phyloP scores from a whole-genome alignment of 1,140 invertebrate species.

The Zaprionus ghesquierei region DNA sequence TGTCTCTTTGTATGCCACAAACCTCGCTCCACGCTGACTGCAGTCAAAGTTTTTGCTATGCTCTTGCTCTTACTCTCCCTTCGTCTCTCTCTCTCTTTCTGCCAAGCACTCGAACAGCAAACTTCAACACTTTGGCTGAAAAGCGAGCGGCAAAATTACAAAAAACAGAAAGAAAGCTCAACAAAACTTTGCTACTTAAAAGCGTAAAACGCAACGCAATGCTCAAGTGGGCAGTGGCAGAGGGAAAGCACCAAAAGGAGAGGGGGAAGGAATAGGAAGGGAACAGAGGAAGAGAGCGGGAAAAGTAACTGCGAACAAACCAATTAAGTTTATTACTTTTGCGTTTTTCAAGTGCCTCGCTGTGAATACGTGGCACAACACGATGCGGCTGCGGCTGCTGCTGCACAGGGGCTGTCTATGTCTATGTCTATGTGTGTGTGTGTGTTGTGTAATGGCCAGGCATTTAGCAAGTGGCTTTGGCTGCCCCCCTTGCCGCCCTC shows the following conservation, averaged over 20 bases:
- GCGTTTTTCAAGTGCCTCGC: slow-evolving; percentile 74
- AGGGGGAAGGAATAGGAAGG: background rate
- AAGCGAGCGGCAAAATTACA: slow-evolving; percentile 54
- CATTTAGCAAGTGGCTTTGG: slow-evolving; percentile 61
- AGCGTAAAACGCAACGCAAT: slow-evolving; percentile 79
- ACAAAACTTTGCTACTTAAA: slow-evolving; percentile 78
- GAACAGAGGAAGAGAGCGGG: slow-evolving; percentile 16
- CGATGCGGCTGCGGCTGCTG: no score
- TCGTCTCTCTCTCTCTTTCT: background rate
- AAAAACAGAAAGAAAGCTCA: slow-evolving; percentile 28
- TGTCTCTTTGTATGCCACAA: background rate
- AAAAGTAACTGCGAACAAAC: slow-evolving; percentile 80
- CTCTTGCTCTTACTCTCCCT: background rate
- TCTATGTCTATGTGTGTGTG: slow-evolving; percentile 30
- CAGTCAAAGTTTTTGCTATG: background rate
- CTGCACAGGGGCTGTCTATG: no score
- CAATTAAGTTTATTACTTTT: slow-evolving; percentile 82
- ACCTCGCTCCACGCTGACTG: background rate
- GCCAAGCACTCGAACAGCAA: slow-evolving; percentile 65
- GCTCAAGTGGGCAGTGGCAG: slow-evolving; percentile 54
- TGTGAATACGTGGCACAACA: slow-evolving; percentile 30
- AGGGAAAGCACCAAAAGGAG: background rate
- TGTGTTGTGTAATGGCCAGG: slow-evolving; percentile 37
- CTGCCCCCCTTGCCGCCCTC: background rate
- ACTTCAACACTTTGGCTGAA: slow-evolving; percentile 74